A percentile compares a stretch with the other conserved stretches of the same genome.
phyloP scores from a whole-genome alignment of 2,888 invertebrate species.

The Ligdia adustata region DNA sequence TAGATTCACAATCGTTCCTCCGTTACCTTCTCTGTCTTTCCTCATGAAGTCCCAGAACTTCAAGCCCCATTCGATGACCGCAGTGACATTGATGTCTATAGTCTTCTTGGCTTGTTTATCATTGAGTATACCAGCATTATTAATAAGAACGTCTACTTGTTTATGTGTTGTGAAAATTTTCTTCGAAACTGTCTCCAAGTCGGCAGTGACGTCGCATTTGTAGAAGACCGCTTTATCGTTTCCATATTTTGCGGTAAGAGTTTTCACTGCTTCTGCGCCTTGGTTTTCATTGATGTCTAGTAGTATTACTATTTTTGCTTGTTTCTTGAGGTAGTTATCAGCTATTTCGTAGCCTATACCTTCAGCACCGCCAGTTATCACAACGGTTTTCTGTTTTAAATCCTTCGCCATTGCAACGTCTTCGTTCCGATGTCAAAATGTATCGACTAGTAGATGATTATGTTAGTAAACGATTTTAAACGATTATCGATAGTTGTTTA shows the following conservation, averaged over 20 bases:
- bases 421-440: background rate
- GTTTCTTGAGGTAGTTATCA: conserved; percentile 68
- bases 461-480: background rate
- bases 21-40: conserved; percentile 76
- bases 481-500: background rate
- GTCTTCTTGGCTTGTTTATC: conserved; percentile 44
- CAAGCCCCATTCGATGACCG: conserved; percentile 62
- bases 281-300: conserved; percentile 53
- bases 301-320: conserved; percentile 49
- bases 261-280: conserved; percentile 63
- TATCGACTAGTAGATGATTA: background rate
- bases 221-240: conserved; percentile 68
- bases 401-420: conserved; percentile 31
- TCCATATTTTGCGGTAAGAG: conserved; percentile 70
- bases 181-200: conserved; percentile 66
- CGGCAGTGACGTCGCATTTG: conserved; percentile 76
- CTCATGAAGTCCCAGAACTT: conserved; percentile 83
- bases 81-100: conserved; percentile 60
- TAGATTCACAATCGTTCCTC: conserved; percentile 86
- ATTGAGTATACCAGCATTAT: conserved; percentile 65
- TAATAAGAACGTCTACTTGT: conserved; percentile 64
- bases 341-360: conserved; percentile 79
- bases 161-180: conserved; percentile 50
- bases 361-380: conserved; percentile 79
- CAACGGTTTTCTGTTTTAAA: conserved; percentile 43